These are phyloP conservation scores for Gopherus evgoodei DNA, from an alignment of 2,113 vertebrate genomes.

Conservation along the genomic window DNA sequence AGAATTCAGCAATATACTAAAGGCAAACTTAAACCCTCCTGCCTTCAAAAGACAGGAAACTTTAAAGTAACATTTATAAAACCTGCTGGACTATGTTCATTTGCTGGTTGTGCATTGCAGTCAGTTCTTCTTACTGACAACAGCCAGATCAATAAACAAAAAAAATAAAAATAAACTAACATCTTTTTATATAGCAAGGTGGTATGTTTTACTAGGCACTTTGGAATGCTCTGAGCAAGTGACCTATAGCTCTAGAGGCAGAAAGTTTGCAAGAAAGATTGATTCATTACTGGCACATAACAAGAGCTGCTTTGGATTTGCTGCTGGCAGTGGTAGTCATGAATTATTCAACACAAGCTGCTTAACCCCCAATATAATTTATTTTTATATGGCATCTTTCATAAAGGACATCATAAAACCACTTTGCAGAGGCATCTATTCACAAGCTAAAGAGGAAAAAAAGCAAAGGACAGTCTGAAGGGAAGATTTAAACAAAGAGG, in stretches of 20 bases:
- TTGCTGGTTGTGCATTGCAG: neutral
- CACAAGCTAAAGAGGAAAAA: neutral
- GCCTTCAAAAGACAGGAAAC: neutral
- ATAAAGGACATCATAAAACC: neutral
- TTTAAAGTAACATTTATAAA: neutral
- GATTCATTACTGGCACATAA: neutral
- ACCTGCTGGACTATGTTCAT: neutral
- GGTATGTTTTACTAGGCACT: neutral
- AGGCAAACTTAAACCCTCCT: neutral
- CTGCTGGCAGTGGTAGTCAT: neutral
- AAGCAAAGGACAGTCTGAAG: neutral
- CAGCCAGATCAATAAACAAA: neutral
- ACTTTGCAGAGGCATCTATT: neutral
- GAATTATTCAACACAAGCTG: neutral
- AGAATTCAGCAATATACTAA: neutral
- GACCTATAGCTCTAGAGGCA: neutral
- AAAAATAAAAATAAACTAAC: rapidly evolving
- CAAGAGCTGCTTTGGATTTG: neutral
- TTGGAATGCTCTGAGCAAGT: neutral
- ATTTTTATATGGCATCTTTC: neutral
- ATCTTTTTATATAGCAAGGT: neutral
- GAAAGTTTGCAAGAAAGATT: neutral
- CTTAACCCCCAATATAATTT: neutral
- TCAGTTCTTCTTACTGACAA: neutral
- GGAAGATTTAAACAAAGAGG: neutral